Conservation (phyloP, 23 tunicate species). For the Corella eumyota region DNA sequence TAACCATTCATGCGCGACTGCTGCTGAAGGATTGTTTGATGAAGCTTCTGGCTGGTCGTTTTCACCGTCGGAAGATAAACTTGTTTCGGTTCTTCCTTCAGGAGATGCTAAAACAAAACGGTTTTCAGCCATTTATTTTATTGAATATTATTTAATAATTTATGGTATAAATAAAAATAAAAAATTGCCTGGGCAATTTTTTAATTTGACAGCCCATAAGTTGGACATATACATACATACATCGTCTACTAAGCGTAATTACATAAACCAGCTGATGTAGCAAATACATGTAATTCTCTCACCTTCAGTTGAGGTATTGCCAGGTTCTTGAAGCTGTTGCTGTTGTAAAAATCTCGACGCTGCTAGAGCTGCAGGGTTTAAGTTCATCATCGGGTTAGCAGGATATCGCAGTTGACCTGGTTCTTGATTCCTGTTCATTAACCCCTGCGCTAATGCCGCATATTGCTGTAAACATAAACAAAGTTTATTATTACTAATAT, state of each 20-base stretch:
- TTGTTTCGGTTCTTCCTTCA: slow-evolving; percentile 10
- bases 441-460: slow-evolving; percentile 29
- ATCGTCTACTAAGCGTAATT: too few species aligned
- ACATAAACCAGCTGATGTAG: too few species aligned
- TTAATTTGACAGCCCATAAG: background rate
- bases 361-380: slow-evolving; percentile 9
- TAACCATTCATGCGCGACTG: slow-evolving; percentile 23
- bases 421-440: slow-evolving; percentile 5
- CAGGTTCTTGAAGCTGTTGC: slow-evolving; percentile 27
- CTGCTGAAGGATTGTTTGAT: background rate
- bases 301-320: slow-evolving; percentile 7
- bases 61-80: slow-evolving; percentile 26
- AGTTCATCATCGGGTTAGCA: slow-evolving; percentile 5
- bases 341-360: slow-evolving; percentile 22
- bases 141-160: background rate
- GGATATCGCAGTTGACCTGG: background rate
- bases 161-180: background rate
- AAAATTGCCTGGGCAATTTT: background rate
- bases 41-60: slow-evolving; percentile 8
- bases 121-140: background rate
- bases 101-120: background rate
- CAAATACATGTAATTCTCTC: too few species aligned
- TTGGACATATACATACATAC: too few species aligned
- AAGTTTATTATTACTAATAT: too few species aligned
- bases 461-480: slow-evolving; percentile 8